Base-by-base conservation (phyloP, 2,113 vertebrate species). In the Amphiprion percula region DNA sequence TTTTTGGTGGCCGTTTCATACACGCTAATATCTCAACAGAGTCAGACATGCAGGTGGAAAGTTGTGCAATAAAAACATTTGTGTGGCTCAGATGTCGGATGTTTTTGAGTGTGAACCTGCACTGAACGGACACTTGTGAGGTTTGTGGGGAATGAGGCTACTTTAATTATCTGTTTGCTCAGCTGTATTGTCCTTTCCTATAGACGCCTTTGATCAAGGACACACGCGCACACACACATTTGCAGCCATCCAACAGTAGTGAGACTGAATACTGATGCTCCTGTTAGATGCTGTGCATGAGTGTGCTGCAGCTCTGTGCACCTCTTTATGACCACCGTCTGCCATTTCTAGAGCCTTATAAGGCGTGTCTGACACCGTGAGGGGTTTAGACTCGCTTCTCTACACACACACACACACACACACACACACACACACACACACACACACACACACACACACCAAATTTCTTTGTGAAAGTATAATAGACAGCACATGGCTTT, bases 261-360 rank as follows among this genome's bases (percentile, higher is more conserved):
- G 41, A 37, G 53, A 46, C 28, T 26, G 50, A 86, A 82, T 66
- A 77, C 67, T 17, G 69, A 49, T 66, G 53, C 62, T 76, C 21
- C 53, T 59, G 47, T 68, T 62, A 44, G 58, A 56, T 62, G 19
- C 39, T 74, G 73, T 82, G 58, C 72, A 59, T 47, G 23, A 59
- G 55, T 26, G 17, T 50, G 54, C 58, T 77, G 65, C 77, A 52
- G 68, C 39, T 50, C 60, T 47, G 28, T 79, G 58, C 58, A 8
- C 39, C 81, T 60, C 74, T 86, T 74, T 77, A 70, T 74, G 71
- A 72, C 67, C 76, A 65, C 24, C 52, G 59, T 53, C 46, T 87
- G 80, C 84, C 71, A 86, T 85, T 71, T 80, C 67, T 67, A 88
- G 69, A 23, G 50, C 91, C 92, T 90, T 93, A 92, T 91, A 92